Evolutionary conservation across 2,888 invertebrate genomes (phyloP), one percentile per base, ranked within the genome.

Genomic region (Unio pictorum): DNA sequence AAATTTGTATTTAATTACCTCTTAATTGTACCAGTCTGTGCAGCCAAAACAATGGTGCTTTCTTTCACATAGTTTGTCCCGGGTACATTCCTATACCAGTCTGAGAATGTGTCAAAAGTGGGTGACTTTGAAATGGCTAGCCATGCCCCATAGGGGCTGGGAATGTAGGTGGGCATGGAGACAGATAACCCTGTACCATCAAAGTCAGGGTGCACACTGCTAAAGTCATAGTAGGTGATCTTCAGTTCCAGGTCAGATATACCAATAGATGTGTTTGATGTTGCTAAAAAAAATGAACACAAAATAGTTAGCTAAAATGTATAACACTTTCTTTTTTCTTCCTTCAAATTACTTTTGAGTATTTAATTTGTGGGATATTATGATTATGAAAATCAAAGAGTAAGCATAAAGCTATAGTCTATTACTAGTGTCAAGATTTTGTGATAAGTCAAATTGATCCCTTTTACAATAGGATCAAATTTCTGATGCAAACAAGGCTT

Each of bases 91-190:
- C 74, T 61, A 69, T 76, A 86, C 84, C 85, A 86, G n/a, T 79
- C 77, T 18, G 84, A 83, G 69, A 85, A 84, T 15, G 81, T 75
- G 67, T 84, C 84, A 4, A 76, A 30, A 7, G 74, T 75, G 1
- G 84, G 85, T 11, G 69, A 77, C 55, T 56, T 45, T 6, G 84
- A 81, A 20, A 69, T 65, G 58, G 76, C 67, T 8, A 82, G 80
- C 82, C 82, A 82, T 28, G 78, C 74, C 4, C 81, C 82, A 65
- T 79, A 82, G 0, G 80, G 81, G 71, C 82, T 82, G 56, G 79
- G 73, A 8, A 83, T 79, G 62, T 81, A 83, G 3, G 71, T 66
- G 4, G 83, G 83, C 20, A 68, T 60, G 20, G 66, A 64, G 15
- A 77, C 56, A 0, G 73, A 15, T 45, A 45, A 45, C 15, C 45